Base-by-base conservation (phyloP, 2,113 vertebrate species). In the Phocoena sinus region DNA sequence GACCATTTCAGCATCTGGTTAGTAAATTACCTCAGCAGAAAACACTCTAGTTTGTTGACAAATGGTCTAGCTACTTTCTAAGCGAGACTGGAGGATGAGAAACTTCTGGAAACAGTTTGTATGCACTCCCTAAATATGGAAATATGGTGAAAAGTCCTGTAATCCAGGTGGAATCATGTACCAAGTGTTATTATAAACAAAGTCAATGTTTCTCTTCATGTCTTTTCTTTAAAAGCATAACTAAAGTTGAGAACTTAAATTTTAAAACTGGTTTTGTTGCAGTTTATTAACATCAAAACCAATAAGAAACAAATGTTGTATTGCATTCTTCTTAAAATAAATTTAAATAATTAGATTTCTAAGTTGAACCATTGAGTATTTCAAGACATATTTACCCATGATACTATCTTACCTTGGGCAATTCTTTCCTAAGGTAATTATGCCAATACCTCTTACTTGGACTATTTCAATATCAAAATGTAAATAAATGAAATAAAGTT, bases 51-150 rank as follows among this genome's bases (percentile, higher is more conserved):
- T 97, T 94, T 98, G 97, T 97, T 97, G 96, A 97, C 97, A 98
- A 94, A 98, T 97, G 98, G 97, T 98, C 98, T 98, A 97, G 98
- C 95, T 97, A 96, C 93, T 97, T 97, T 97, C 80, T 94, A 58
- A 77, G 85, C 89, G 91, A 96, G 97, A 60, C 91, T 89, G 68
- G 15, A 93, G 77, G 89, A 87, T 96, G 60, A 98, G 97, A 96
- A 97, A 50, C 53, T 97, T 97, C 86, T 97, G 97, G 96, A 97
- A 97, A 94, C 79, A 87, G 86, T 80, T 88, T 95, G 73, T 89
- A 62, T 90, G 96, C 41, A 80, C 33, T 93, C 36, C 38, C 33
- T 92, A 94, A 94, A 86, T 93, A 68, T 44, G 91, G 82, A 96
- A 97, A 96, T 94, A 73, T 63, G 38, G 71, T 93, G 63, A 97